Conservation (phyloP, 1,140 invertebrate species). For the Drosophila subobscura region DNA sequence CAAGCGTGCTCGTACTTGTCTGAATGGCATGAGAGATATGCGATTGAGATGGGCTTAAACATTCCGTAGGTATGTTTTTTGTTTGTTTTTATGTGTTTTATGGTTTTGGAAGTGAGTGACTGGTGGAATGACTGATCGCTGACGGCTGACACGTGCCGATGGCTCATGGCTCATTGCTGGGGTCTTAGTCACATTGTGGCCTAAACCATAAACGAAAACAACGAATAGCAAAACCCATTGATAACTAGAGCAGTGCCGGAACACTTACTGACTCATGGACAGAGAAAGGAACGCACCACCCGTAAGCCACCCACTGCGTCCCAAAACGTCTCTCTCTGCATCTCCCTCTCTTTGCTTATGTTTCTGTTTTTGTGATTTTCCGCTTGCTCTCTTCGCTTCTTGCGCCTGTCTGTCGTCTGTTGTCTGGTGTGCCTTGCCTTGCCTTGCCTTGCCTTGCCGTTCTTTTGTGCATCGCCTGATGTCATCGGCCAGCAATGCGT, state of each 20-base stretch:
- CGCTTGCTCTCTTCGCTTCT: conserved; percentile 1
- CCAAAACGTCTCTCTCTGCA: not conserved
- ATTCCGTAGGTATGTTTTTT: too few species aligned
- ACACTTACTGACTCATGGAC: conserved; percentile 23
- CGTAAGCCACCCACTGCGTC: not conserved
- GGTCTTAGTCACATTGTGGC: conserved; percentile 28
- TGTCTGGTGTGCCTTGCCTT: not conserved
- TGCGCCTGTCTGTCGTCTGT: not conserved
- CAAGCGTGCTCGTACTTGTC: too few species aligned
- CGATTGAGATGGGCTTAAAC: too few species aligned
- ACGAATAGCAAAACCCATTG: not conserved
- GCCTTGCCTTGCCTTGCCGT: not conserved
- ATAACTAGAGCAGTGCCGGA: not conserved
- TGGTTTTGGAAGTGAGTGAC: too few species aligned
- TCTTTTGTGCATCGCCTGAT: conserved; percentile 59
- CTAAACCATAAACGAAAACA: conserved; percentile 2
- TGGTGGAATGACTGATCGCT: conserved; percentile 26
- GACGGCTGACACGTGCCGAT: conserved; percentile 43
- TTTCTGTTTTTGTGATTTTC: conserved; percentile 13
- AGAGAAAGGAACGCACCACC: not conserved
- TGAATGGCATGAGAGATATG: not conserved
- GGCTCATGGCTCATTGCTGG: too few species aligned
- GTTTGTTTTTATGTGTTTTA: too few species aligned
- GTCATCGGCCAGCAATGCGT: conserved; percentile 69
- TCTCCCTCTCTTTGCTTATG: not conserved